These are phyloP conservation scores for Uromys caudimaculatus DNA, from an alignment of 2,797 vertebrate species.

Conservation along the genomic window DNA sequence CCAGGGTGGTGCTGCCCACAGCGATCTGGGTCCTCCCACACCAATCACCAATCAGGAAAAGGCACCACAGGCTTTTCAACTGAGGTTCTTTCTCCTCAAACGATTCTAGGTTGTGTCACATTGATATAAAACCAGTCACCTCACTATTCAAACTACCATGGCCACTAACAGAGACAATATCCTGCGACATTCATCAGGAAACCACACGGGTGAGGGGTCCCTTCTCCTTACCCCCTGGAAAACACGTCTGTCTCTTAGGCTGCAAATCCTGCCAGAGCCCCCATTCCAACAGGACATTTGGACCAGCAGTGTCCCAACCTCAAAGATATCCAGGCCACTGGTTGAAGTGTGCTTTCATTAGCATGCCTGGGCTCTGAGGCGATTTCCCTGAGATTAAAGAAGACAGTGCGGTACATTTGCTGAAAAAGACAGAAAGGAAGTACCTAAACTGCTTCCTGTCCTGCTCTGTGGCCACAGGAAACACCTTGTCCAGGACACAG, in stretches of 20 bases:
- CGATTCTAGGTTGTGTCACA: neutral
- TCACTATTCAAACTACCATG: neutral
- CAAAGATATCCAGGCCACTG: neutral
- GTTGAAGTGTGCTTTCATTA: neutral
- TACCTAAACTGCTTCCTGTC: slow-evolving; percentile 96
- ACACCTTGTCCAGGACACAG: slow-evolving; percentile 93
- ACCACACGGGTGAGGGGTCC: neutral
- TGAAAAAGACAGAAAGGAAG: neutral
- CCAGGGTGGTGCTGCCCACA: no score
- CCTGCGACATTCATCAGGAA: neutral
- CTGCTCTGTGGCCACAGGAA: slow-evolving; percentile 93
- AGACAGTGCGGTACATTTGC: neutral
- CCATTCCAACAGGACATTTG: neutral
- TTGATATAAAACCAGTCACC: neutral
- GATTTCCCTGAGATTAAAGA: slow-evolving; percentile 1
- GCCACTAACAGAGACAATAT: neutral
- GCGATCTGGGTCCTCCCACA: neutral
- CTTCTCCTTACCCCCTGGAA: neutral
- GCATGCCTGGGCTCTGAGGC: neutral
- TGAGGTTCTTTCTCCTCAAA: neutral
- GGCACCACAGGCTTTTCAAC: neutral
- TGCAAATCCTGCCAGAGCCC: neutral
- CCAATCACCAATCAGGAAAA: neutral
- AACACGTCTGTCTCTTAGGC: neutral
- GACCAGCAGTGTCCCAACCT: neutral